Evolutionary conservation across 23 tunicate species (phyloP), one percentile per base, ranked within the genome.

Genomic region (Halocynthia roretzi): DNA sequence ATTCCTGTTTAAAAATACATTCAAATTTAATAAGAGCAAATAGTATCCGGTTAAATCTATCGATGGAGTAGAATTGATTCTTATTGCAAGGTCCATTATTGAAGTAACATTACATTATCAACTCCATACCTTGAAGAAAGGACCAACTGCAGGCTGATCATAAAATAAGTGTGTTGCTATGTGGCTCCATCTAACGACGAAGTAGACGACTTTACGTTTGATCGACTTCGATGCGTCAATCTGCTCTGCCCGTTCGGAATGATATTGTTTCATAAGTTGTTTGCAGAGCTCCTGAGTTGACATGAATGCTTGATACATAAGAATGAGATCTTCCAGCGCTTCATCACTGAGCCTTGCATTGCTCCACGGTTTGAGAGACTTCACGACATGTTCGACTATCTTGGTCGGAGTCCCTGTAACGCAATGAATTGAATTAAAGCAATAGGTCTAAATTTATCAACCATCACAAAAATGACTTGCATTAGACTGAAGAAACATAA

Each of bases 171-270:
- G 71, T 14, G 87, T 72, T 5, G 75, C 51, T 8, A 92, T 92
- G 76, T 92, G 87, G 74, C 98, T 92, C 98, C 98, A 92, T 56
- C 98, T 78, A 49, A 92, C 98, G 62, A 86, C 87, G 53, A 92
- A 86, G 53, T 86, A 92, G 57, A 92, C 87, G 8, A 92, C 86
- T 83, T 82, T 86, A 52, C 90, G 62, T 58, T 92, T 92, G 54
- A 92, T 74, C 0, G 87, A 82, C 18, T 78, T 61, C 44, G 74
- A 61, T 10, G 79, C 86, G 18, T 86, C 75, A 50, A 74, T 62
- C 14, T 71, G 53, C 48, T 72, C 72, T 17, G 84, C 67, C n/a
- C 77, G 72, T 61, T 81, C 90, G 17, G 97, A 80, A 8, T 71
- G 83, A 53, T 92, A 92, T 50, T 58, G 86, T 14, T 86, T 75